Percentiles rank a stretch among this genome's conserved stretches.
Conservation (phyloP, 2,797 vertebrate species). For the Dryobates pubescens region DNA sequence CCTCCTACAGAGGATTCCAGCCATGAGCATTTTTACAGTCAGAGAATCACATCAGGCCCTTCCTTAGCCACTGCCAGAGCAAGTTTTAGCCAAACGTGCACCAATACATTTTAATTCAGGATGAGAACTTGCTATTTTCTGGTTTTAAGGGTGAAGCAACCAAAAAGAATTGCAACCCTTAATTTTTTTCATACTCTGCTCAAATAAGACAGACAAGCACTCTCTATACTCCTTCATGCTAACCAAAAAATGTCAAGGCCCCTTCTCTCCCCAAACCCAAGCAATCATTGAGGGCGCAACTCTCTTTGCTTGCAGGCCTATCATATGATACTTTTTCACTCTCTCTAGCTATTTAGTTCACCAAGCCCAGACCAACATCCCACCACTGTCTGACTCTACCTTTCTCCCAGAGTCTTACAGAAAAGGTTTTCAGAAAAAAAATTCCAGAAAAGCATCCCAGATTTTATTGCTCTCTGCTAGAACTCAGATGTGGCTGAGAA, state of each 20-base stretch:
- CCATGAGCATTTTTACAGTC: not conserved
- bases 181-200: not conserved
- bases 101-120: not conserved
- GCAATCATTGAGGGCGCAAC: not conserved
- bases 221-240: not conserved
- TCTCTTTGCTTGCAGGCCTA: not conserved
- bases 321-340: not conserved
- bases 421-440: not conserved
- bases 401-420: not conserved
- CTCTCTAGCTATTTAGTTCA: not conserved
- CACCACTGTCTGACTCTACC: not conserved
- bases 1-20: not conserved
- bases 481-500: not conserved
- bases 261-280: not conserved
- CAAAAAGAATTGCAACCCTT: not conserved
- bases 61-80: not conserved
- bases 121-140: not conserved
- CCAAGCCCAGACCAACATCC: not conserved
- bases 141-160: not conserved
- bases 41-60: not conserved
- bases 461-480: not conserved
- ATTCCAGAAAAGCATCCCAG: not conserved
- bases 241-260: not conserved
- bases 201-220: not conserved
- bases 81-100: not conserved